A percentile compares a stretch with the other conserved stretches of the same genome.
These are phyloP conservation scores for Notolepis coatsorum DNA, from an alignment of 2,797 vertebrate species.

Conservation along the genomic window DNA sequence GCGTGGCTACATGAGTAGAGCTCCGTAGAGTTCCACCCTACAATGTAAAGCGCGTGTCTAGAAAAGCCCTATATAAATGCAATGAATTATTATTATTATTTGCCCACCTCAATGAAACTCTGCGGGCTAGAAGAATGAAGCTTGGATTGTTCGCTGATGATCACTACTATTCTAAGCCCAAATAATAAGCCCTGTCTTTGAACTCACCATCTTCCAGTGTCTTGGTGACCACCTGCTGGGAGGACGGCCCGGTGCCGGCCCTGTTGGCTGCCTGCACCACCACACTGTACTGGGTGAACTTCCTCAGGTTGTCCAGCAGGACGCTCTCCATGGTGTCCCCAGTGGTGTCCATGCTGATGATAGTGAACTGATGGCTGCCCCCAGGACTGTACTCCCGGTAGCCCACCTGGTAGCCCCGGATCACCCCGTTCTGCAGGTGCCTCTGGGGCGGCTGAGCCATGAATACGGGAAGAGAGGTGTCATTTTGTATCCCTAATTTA, in stretches of 20 bases:
- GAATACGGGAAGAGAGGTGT: not conserved
- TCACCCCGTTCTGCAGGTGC: slow-evolving; percentile 96
- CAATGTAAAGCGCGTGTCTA: too few relatives aligned
- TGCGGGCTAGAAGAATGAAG: too few relatives aligned
- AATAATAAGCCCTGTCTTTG: too few relatives aligned
- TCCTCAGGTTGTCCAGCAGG: slow-evolving; percentile 94
- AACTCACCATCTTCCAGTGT: slow-evolving; percentile 96
- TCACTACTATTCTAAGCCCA: too few relatives aligned
- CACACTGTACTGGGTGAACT: slow-evolving; percentile 98
- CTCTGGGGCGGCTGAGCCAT: slow-evolving; percentile 90
- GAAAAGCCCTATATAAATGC: too few relatives aligned
- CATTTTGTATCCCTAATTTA: too few relatives aligned
- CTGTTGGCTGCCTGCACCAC: slow-evolving; percentile 97
- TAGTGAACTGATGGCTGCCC: slow-evolving; percentile 96
- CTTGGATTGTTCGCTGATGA: too few relatives aligned
- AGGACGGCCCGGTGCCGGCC: slow-evolving; percentile 96
- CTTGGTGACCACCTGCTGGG: slow-evolving; percentile 96
- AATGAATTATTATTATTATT: too few relatives aligned
- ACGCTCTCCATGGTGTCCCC: slow-evolving; percentile 93
- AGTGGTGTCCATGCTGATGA: slow-evolving; percentile 94
- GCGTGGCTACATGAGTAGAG: too few relatives aligned
- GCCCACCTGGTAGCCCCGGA: slow-evolving; percentile 97
- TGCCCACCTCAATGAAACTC: too few relatives aligned
- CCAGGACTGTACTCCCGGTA: slow-evolving; percentile 97
- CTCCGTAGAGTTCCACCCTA: too few relatives aligned